phyloP scores from a whole-genome alignment of 1,140 invertebrate species.

The Brachionus manjavacas region DNA sequence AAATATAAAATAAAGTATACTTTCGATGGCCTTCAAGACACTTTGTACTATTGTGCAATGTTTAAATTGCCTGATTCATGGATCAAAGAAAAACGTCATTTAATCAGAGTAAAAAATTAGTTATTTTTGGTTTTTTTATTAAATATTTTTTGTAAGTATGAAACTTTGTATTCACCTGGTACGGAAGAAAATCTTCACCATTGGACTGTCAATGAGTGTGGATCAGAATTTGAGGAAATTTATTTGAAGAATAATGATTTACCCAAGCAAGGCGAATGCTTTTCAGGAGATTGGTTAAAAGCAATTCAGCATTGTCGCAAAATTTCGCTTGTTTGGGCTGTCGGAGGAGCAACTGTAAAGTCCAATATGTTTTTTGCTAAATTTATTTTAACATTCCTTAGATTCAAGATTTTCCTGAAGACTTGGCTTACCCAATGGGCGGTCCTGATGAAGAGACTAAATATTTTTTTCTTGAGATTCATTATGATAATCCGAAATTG shows the following conservation, averaged over 20 bases:
- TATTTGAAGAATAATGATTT: background rate
- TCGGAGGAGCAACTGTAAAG: conserved; percentile 5
- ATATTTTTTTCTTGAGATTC: conserved; percentile 32
- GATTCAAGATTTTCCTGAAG: conserved; percentile 39
- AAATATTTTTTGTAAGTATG: background rate
- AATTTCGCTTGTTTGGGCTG: background rate
- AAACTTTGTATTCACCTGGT: background rate
- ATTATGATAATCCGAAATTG: conserved; percentile 30
- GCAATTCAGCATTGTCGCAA: background rate
- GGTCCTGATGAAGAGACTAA: conserved; percentile 1
- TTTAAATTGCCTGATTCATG: conserved; percentile 24
- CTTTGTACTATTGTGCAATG: conserved; percentile 16
- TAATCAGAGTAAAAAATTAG: conserved; percentile 15
- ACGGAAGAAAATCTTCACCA: conserved; percentile 16
- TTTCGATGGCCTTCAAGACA: background rate
- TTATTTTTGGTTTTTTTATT: background rate
- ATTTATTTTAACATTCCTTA: background rate
- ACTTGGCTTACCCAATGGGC: conserved; percentile 10
- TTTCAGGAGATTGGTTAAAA: background rate
- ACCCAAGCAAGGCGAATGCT: background rate
- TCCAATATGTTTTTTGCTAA: background rate
- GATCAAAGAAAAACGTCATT: conserved; percentile 31
- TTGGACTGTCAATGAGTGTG: background rate
- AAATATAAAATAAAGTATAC: background rate
- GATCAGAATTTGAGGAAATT: background rate